Conservation (phyloP, 1,140 invertebrate species). For the Magallana angulata region DNA sequence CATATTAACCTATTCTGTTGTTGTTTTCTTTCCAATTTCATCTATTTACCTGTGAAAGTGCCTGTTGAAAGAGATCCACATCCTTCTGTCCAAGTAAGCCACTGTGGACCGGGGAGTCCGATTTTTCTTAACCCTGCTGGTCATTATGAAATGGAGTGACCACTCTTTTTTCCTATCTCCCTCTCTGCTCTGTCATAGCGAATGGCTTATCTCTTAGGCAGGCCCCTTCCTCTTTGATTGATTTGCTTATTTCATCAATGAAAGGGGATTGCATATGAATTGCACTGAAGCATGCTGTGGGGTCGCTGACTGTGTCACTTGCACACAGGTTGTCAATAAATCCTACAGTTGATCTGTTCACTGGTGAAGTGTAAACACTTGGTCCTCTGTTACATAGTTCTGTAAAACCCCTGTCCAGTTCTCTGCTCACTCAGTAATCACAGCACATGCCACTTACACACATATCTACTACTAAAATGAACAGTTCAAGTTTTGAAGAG, state of each 20-base stretch:
- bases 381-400: slow-evolving; percentile 15
- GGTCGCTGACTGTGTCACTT: slow-evolving; percentile 16
- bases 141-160: slow-evolving; percentile 9
- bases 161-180: slow-evolving; percentile 30
- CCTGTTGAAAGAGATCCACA: neutral
- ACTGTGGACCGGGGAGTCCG: neutral
- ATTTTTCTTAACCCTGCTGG: slow-evolving; percentile 5
- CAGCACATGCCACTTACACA: slow-evolving; percentile 33
- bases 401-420: slow-evolving; percentile 24
- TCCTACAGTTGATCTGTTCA: neutral
- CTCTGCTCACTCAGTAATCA: neutral
- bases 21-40: too few relatives aligned
- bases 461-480: slow-evolving; percentile 28
- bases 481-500: slow-evolving; percentile 30
- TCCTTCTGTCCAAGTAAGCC: slow-evolving; percentile 30
- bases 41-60: slow-evolving; percentile 12
- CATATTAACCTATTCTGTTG: neutral
- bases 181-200: slow-evolving; percentile 18
- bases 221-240: slow-evolving; percentile 28
- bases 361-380: slow-evolving; percentile 9
- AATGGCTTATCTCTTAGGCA: slow-evolving; percentile 21
- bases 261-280: slow-evolving; percentile 30
- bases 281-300: slow-evolving; percentile 29
- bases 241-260: slow-evolving; percentile 33
- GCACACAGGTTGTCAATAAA: slow-evolving; percentile 30